phyloP scores from a whole-genome alignment of 2,797 vertebrate species.

The Bradypus variegatus region DNA sequence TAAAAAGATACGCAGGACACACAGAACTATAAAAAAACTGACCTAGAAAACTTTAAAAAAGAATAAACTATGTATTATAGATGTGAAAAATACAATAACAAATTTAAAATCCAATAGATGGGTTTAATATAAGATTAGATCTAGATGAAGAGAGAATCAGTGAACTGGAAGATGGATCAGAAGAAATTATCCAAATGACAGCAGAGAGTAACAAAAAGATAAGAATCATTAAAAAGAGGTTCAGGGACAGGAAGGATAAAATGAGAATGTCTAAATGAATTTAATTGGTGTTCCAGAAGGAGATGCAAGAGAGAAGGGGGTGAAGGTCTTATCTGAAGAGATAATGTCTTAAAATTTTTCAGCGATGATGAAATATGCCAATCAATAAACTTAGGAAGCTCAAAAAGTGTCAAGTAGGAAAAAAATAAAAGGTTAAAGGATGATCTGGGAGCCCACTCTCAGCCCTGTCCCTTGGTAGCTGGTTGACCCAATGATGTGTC shows the following conservation, averaged over 20 bases:
- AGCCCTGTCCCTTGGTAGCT: neutral
- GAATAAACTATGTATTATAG: neutral
- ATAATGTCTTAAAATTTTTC: neutral
- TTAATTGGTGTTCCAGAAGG: neutral
- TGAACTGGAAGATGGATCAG: slow-evolving; percentile 7
- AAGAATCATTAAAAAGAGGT: neutral
- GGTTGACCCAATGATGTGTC: neutral
- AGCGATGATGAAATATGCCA: neutral
- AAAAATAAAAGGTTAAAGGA: neutral
- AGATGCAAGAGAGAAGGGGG: neutral
- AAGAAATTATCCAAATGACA: neutral
- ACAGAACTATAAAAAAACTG: neutral
- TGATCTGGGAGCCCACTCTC: neutral
- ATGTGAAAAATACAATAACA: neutral
- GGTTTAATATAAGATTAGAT: slow-evolving; percentile 2
- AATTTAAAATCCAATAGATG: neutral
- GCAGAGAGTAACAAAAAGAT: neutral
- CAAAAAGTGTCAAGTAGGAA: neutral
- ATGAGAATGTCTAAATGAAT: neutral
- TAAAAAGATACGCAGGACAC: neutral
- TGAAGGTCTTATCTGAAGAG: neutral
- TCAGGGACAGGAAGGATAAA: neutral
- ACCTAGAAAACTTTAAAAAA: neutral
- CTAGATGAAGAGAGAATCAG: slow-evolving; percentile 30
- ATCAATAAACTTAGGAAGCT: too few relatives aligned